Percentiles rank a stretch among this genome's conserved stretches.
phyloP scores from a whole-genome alignment of 2,113 vertebrate species.

The Actenoides lindsayi region DNA sequence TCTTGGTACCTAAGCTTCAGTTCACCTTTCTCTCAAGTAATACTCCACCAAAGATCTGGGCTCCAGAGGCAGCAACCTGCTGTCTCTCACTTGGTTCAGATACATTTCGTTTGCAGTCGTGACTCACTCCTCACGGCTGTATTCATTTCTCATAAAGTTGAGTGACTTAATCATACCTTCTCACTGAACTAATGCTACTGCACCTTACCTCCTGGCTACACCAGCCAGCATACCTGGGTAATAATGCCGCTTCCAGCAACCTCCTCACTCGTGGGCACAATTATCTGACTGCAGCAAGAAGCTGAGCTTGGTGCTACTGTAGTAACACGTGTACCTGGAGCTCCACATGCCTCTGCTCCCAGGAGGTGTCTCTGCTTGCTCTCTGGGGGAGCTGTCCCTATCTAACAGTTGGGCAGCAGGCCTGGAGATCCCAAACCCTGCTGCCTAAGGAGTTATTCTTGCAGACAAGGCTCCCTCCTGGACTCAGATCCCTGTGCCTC shows the following conservation, averaged over 20 bases:
- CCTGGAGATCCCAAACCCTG: not conserved
- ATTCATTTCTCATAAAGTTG: constrained; percentile 23
- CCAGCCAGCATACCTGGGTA: constrained; percentile 42
- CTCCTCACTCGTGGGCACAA: not conserved
- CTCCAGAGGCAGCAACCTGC: not conserved
- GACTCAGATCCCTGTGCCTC: not conserved
- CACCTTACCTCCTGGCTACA: constrained; percentile 68
- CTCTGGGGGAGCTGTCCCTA: not conserved
- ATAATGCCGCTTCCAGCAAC: not conserved
- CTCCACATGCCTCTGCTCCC: not conserved
- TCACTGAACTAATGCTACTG: constrained; percentile 55
- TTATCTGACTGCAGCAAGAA: not conserved
- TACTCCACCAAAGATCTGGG: not conserved
- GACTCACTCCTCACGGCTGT: constrained; percentile 14
- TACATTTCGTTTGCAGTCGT: not conserved
- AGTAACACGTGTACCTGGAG: not conserved
- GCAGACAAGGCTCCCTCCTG: not conserved
- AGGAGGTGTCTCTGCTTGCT: constrained; percentile 33
- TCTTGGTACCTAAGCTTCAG: not conserved
- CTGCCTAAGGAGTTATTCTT: not conserved
- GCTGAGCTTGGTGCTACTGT: not conserved
- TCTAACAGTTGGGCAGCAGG: not conserved
- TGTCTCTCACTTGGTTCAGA: not conserved
- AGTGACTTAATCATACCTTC: constrained; percentile 66
- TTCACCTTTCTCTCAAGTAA: not conserved